These are phyloP conservation scores for Fulica atra DNA, from an alignment of 2,113 vertebrate genomes.

Conservation along the genomic window DNA sequence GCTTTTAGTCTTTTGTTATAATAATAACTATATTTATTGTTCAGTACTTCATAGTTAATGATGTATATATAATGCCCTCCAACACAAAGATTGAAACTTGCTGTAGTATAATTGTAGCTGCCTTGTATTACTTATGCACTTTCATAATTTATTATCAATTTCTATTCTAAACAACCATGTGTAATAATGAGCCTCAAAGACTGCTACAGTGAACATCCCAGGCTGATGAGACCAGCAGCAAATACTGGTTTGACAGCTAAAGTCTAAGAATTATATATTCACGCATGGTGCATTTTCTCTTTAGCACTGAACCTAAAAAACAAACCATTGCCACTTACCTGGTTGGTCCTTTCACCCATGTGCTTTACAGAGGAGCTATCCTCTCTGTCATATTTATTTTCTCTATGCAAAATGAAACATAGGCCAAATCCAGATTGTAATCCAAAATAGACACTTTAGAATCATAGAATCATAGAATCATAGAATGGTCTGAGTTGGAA, in stretches of 20 bases:
- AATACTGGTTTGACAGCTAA: not conserved
- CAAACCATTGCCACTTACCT: not conserved
- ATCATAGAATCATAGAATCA: too few species aligned
- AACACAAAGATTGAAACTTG: not conserved
- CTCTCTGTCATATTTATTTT: not conserved
- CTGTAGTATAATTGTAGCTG: not conserved
- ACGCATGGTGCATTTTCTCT: not conserved
- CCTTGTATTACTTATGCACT: not conserved
- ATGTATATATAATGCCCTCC: not conserved
- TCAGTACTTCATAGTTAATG: constrained; percentile 11
- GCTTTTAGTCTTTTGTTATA: constrained; percentile 42
- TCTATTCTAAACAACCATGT: not conserved
- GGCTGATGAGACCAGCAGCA: not conserved
- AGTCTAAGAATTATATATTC: not conserved
- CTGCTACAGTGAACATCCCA: not conserved
- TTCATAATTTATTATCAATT: constrained; percentile 7
- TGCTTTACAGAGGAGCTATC: not conserved
- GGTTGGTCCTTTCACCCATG: not conserved
- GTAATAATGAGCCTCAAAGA: not conserved
- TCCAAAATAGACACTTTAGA: not conserved
- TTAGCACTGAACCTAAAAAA: not conserved
- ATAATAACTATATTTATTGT: constrained; percentile 46
- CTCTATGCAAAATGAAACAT: not conserved
- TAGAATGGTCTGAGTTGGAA: too few species aligned
- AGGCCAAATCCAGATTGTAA: not conserved